A percentile compares a stretch with the other conserved stretches of the same genome.
phyloP scores from a whole-genome alignment of 2,797 vertebrate genomes.

The Sparus aurata region DNA sequence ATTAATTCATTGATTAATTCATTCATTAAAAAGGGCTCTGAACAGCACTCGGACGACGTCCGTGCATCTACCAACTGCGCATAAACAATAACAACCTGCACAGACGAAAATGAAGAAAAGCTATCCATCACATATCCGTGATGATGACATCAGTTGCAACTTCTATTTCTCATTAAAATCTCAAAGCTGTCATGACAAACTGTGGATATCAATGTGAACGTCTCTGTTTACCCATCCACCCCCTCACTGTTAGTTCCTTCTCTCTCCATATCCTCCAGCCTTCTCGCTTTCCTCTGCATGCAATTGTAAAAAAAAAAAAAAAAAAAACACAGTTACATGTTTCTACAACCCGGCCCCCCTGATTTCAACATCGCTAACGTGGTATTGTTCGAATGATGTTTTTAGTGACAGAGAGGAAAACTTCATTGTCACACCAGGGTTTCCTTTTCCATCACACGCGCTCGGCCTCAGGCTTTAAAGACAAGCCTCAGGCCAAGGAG shows the following conservation, averaged over 20 bases:
- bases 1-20: too few relatives aligned
- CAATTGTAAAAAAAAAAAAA: not conserved
- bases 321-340: not conserved
- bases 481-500: not conserved
- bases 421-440: not conserved
- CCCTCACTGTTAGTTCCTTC: slow-evolving; percentile 13
- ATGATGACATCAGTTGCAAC: slow-evolving; percentile 71
- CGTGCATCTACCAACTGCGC: not conserved
- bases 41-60: slow-evolving; percentile 4
- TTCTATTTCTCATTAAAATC: slow-evolving; percentile 45
- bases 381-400: slow-evolving; percentile 16
- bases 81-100: slow-evolving; percentile 19
- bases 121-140: slow-evolving; percentile 30
- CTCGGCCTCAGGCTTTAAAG: slow-evolving; percentile 30
- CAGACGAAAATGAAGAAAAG: slow-evolving; percentile 15
- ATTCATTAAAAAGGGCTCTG: not conserved
- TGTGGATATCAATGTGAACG: slow-evolving; percentile 33
- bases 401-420: not conserved
- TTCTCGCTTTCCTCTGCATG: slow-evolving; percentile 1
- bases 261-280: not conserved
- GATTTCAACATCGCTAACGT: not conserved
- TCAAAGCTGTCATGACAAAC: slow-evolving; percentile 24
- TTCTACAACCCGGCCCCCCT: not conserved
- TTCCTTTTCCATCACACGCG: not conserved
- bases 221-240: slow-evolving; percentile 31